These are phyloP conservation scores for Borostomias antarcticus DNA, from an alignment of 2,797 vertebrate genomes.

Conservation along the genomic window DNA sequence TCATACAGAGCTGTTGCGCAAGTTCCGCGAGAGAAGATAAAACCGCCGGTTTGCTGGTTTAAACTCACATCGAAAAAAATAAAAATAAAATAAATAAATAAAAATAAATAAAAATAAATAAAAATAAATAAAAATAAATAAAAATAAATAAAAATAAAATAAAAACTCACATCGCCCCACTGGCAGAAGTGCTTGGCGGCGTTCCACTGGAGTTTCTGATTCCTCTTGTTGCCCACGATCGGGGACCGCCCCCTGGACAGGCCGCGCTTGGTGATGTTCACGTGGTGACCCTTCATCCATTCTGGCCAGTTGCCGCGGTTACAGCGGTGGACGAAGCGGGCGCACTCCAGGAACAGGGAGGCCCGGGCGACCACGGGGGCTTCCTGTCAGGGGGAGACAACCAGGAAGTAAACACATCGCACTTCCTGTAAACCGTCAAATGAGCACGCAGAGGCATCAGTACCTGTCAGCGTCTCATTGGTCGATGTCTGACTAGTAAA, in stretches of 20 bases:
- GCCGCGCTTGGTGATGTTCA: conserved; percentile 96
- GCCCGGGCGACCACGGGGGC: conserved; percentile 95
- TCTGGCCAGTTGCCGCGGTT: conserved; percentile 99
- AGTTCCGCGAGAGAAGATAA: too few relatives aligned
- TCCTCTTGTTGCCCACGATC: conserved; percentile 94
- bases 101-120: too few relatives aligned
- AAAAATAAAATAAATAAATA: too few relatives aligned
- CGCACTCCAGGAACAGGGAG: conserved; percentile 94
- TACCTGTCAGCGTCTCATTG: too few relatives aligned
- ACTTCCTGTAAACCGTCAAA: too few relatives aligned
- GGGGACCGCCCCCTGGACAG: conserved; percentile 94
- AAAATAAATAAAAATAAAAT: too few relatives aligned
- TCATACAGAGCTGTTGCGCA: too few relatives aligned
- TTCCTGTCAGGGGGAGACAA: conserved; percentile 76
- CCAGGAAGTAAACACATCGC: conserved; percentile 2
- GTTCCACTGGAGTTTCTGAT: conserved; percentile 98
- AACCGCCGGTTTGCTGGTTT: too few relatives aligned
- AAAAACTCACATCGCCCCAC: conserved; percentile 97
- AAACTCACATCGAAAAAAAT: too few relatives aligned
- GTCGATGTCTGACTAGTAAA: too few relatives aligned
- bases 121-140: too few relatives aligned
- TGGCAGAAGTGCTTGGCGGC: conserved; percentile 98
- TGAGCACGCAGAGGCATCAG: too few relatives aligned
- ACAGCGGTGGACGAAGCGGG: conserved; percentile 96
- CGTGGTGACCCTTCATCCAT: conserved; percentile 99